Percentiles rank a stretch among this genome's conserved stretches.
Conservation (phyloP, 2,888 invertebrate species). For the Eubasilissa splendida region DNA sequence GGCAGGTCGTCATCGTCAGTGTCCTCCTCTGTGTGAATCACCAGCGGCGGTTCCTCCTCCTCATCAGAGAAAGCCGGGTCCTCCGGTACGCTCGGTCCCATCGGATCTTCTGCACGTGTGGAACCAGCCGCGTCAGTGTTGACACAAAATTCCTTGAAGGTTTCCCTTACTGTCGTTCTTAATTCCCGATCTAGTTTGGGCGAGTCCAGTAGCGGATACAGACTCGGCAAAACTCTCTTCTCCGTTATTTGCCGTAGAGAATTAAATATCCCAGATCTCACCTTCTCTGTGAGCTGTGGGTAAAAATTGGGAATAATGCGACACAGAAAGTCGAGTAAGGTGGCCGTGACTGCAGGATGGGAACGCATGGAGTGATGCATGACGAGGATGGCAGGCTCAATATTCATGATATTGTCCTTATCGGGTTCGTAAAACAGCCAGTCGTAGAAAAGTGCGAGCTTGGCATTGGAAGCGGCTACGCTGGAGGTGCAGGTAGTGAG, state of each 20-base stretch:
- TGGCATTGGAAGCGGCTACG: slow-evolving; percentile 92
- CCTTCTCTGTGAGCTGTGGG: slow-evolving; percentile 84
- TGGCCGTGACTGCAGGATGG: slow-evolving; percentile 92
- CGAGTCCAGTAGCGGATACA: slow-evolving; percentile 90
- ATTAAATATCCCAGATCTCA: slow-evolving; percentile 85
- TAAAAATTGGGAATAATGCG: slow-evolving; percentile 92
- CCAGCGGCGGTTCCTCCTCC: slow-evolving; percentile 77
- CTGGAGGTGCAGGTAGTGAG: slow-evolving; percentile 92
- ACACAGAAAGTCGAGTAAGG: slow-evolving; percentile 91
- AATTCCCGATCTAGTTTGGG: slow-evolving; percentile 89
- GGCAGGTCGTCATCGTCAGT: slow-evolving; percentile 85
- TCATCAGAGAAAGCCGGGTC: slow-evolving; percentile 91
- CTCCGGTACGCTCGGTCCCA: slow-evolving; percentile 65
- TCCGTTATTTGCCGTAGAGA: slow-evolving; percentile 90
- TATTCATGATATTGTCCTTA: slow-evolving; percentile 96
- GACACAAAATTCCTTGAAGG: slow-evolving; percentile 92
- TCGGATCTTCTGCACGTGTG: slow-evolving; percentile 69
- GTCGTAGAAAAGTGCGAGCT: slow-evolving; percentile 92
- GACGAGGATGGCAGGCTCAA: slow-evolving; percentile 93
- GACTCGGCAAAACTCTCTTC: slow-evolving; percentile 91
- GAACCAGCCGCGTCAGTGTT: slow-evolving; percentile 70
- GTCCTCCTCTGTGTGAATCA: slow-evolving; percentile 73
- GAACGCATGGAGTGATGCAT: slow-evolving; percentile 95
- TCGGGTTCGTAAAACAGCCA: slow-evolving; percentile 94
- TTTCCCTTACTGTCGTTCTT: slow-evolving; percentile 87